These are phyloP conservation scores for Endomychus coccineus DNA, from an alignment of 2,888 invertebrate genomes.

Conservation along the genomic window DNA sequence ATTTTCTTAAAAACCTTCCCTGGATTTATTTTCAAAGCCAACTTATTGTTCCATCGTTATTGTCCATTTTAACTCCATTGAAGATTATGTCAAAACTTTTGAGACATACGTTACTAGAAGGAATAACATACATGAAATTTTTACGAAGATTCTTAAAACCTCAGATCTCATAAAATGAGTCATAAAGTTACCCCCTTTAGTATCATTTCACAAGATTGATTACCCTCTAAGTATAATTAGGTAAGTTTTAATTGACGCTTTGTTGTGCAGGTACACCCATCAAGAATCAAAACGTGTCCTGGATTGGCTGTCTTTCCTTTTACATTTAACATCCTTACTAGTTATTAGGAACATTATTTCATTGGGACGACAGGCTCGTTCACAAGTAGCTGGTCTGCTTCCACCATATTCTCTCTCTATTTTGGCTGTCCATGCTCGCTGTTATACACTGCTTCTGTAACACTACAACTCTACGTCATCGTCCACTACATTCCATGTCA, in stretches of 20 bases:
- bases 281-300: conserved; percentile 21
- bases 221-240: not conserved
- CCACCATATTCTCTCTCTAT: conserved; percentile 23
- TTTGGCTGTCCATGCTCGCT: conserved; percentile 10
- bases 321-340: conserved; percentile 38
- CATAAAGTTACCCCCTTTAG: no score
- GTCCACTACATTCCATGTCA: conserved; percentile 34
- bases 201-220: no score
- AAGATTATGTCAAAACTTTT: no score
- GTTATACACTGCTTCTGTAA: conserved; percentile 17
- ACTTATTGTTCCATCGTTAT: no score
- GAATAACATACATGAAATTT: no score
- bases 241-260: not conserved
- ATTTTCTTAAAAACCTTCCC: no score
- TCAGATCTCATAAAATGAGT: no score
- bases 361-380: conserved; percentile 44
- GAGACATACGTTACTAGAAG: no score
- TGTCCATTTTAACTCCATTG: no score
- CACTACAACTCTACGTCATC: conserved; percentile 14
- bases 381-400: conserved; percentile 46
- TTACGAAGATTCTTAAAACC: no score
- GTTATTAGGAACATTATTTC: conserved; percentile 31
- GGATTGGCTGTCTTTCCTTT: conserved; percentile 39
- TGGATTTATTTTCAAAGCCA: no score
- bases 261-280: conserved; percentile 11